Conservation (phyloP, 1,140 invertebrate genomes). For the Hypsibius dujardini region DNA sequence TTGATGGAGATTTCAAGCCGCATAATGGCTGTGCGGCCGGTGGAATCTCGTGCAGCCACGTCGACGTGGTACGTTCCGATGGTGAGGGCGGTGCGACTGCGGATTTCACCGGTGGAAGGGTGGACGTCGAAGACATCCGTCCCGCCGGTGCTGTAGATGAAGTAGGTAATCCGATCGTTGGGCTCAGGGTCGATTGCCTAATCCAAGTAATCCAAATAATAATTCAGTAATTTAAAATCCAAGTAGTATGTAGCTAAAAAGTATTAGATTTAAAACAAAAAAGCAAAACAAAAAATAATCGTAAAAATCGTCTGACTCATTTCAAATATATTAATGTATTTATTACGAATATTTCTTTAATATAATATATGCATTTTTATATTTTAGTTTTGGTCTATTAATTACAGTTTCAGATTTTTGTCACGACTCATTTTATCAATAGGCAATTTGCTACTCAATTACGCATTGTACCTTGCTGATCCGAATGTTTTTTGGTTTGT, state of each 20-base stretch:
- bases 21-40: conserved; percentile 12
- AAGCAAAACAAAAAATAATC: too few relatives aligned
- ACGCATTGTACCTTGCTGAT: too few relatives aligned
- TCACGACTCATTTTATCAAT: too few relatives aligned
- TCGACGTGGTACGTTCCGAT: conserved; percentile 2
- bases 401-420: too few relatives aligned
- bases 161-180: background rate
- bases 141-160: conserved; percentile 10
- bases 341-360: background rate
- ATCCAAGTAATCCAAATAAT: too few relatives aligned
- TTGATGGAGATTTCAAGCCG: background rate
- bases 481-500: too few relatives aligned
- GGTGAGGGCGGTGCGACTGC: background rate
- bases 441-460: too few relatives aligned
- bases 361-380: background rate
- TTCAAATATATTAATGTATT: background rate
- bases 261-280: too few relatives aligned
- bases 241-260: too few relatives aligned
- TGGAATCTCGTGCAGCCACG: conserved; percentile 1
- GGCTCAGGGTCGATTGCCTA: conserved; percentile 5
- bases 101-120: background rate
- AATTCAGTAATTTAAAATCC: too few relatives aligned
- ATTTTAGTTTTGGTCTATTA: too few relatives aligned
- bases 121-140: background rate
- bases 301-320: too few relatives aligned